Evolutionary conservation across 2,113 vertebrate genomes (phyloP).

Genomic region (Mirza zaza): DNA sequence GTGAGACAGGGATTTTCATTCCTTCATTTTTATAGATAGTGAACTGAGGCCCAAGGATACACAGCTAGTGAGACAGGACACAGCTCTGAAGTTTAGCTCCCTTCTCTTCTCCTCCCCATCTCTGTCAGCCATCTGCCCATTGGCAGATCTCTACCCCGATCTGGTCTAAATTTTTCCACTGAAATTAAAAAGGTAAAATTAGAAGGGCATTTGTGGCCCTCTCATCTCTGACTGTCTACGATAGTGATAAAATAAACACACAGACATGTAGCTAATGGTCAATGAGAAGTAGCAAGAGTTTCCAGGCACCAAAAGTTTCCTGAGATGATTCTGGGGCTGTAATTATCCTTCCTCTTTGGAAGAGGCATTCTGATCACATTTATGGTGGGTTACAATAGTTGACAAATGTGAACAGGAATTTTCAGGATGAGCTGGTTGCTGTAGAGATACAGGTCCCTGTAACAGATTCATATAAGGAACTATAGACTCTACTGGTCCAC

Average conservation of each 20-base stretch:
- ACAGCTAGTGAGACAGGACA: not conserved
- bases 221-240: not conserved
- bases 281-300: not conserved
- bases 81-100: not conserved
- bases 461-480: not conserved
- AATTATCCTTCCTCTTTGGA: not conserved
- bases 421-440: not conserved
- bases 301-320: not conserved
- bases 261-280: not conserved
- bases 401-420: not conserved
- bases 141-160: not conserved
- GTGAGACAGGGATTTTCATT: not conserved
- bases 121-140: not conserved
- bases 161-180: not conserved
- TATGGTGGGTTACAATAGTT: not conserved
- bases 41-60: not conserved
- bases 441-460: not conserved
- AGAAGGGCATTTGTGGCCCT: not conserved
- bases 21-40: not conserved
- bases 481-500: not conserved
- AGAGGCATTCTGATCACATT: not conserved
- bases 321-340: not conserved
- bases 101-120: not conserved
- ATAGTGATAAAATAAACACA: not conserved
- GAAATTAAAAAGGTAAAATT: not conserved